These are phyloP conservation scores for Shargacucullia verbasci DNA, from an alignment of 2,888 invertebrate genomes.

Conservation along the genomic window DNA sequence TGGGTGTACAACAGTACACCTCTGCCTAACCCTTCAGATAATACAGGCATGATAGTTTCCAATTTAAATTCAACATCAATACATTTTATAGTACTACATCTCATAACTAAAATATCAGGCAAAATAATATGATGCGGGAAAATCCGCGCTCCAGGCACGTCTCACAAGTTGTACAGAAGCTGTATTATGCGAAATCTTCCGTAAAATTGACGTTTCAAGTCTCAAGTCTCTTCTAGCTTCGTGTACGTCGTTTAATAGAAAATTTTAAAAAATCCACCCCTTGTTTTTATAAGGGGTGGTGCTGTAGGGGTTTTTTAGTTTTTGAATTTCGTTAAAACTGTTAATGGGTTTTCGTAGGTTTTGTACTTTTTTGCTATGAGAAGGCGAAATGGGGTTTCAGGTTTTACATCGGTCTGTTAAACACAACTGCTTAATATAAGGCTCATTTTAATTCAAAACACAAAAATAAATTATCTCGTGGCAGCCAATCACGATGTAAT, in stretches of 20 bases:
- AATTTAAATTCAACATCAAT: background rate
- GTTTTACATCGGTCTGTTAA: conserved; percentile 4
- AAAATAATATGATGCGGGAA: conserved; percentile 10
- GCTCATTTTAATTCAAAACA: no score
- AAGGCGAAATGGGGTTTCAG: conserved; percentile 1
- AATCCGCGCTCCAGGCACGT: conserved; percentile 35
- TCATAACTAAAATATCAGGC: conserved; percentile 13
- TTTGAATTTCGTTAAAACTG: conserved; percentile 45
- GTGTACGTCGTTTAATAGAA: conserved; percentile 72
- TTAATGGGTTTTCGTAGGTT: conserved; percentile 47
- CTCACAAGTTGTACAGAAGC: conserved; percentile 49
- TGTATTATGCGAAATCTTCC: conserved; percentile 80
- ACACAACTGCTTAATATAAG: background rate
- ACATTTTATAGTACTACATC: no score
- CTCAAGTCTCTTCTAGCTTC: conserved; percentile 71
- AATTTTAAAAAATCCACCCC: conserved; percentile 65
- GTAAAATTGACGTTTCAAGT: conserved; percentile 83
- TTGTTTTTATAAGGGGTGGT: conserved; percentile 53
- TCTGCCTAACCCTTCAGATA: no score
- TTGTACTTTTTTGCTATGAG: conserved; percentile 13
- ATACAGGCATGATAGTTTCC: no score
- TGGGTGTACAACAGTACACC: no score
- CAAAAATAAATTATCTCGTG: no score
- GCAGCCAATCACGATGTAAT: no score
- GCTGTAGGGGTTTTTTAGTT: conserved; percentile 38